These are phyloP conservation scores for Nemurella pictetii DNA, from an alignment of 2,888 invertebrate species.

Conservation along the genomic window DNA sequence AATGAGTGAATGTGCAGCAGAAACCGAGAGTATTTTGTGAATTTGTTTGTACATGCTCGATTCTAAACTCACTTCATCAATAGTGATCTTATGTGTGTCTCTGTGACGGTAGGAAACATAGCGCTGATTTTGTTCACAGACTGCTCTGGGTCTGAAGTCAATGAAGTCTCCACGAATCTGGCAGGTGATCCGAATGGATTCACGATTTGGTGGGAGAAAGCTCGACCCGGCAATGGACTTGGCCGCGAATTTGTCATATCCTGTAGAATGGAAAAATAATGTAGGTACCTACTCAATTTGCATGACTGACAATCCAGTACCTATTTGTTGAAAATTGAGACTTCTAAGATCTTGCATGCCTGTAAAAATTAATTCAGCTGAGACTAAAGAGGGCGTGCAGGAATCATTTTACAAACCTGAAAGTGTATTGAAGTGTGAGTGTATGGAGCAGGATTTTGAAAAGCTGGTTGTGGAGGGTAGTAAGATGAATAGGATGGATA, in stretches of 20 bases:
- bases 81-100: conserved; percentile 82
- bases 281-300: background rate
- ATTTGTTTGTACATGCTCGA: background rate
- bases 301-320: too few species aligned
- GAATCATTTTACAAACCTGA: conserved; percentile 35
- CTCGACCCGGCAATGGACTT: conserved; percentile 57
- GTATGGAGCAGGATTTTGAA: conserved; percentile 57
- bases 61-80: conserved; percentile 78
- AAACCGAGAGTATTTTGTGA: background rate
- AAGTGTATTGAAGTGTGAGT: conserved; percentile 38
- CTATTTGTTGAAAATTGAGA: background rate
- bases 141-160: conserved; percentile 69
- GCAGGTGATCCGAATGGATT: conserved; percentile 43
- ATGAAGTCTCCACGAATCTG: conserved; percentile 63
- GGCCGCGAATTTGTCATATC: conserved; percentile 53
- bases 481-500: conserved; percentile 66
- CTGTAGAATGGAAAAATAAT: conserved; percentile 46
- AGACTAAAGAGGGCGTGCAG: background rate
- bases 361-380: background rate
- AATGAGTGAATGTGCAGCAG: background rate
- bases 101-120: conserved; percentile 89
- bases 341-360: background rate
- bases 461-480: conserved; percentile 65
- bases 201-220: conserved; percentile 53
- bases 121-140: conserved; percentile 79